Percentiles rank a stretch among this genome's conserved stretches.
Conservation (phyloP, 2,797 vertebrate species). For the Oreochromis grahami region DNA sequence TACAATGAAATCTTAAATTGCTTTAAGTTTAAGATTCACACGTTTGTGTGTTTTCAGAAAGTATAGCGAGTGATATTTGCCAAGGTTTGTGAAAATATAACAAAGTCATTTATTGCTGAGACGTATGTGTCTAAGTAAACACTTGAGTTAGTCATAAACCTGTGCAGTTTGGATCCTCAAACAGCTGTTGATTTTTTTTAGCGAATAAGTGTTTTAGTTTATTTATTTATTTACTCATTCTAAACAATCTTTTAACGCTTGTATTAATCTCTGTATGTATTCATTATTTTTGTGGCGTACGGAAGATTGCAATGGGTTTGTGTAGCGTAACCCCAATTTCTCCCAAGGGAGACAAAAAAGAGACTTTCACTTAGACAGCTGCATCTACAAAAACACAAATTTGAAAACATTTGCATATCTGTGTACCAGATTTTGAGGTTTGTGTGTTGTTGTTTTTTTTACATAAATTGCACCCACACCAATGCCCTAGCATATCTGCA, state of each 20-base stretch:
- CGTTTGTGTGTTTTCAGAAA: background rate
- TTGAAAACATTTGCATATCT: background rate
- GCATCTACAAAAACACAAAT: background rate
- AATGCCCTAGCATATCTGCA: background rate
- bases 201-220: background rate
- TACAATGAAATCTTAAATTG: background rate
- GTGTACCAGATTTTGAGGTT: background rate
- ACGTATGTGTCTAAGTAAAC: background rate
- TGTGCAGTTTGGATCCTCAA: background rate
- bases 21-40: background rate
- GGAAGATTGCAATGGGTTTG: background rate
- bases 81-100: background rate
- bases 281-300: background rate
- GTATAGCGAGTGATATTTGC: background rate
- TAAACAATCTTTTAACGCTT: background rate
- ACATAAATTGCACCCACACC: background rate
- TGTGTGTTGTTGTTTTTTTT: background rate
- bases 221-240: background rate
- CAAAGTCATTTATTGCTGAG: background rate
- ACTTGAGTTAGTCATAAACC: background rate
- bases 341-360: background rate
- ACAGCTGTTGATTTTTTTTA: background rate
- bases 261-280: fast-evolving
- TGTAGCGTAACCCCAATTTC: background rate
- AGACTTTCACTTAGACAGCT: background rate